phyloP scores from a whole-genome alignment of 2,888 invertebrate species.

The Microchrysa polita region DNA sequence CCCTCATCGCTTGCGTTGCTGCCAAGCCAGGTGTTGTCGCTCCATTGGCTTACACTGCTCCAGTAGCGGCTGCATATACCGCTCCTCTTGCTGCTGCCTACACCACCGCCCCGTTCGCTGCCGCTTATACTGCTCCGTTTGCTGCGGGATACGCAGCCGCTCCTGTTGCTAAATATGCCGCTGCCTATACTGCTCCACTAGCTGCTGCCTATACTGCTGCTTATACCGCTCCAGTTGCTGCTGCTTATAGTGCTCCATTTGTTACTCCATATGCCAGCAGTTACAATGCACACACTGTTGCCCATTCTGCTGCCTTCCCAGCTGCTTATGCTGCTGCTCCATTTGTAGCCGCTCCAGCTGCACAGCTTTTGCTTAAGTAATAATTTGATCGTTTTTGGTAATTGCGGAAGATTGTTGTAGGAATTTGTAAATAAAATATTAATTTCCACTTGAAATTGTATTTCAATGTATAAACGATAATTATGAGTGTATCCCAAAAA shows the following conservation, averaged over 20 bases:
- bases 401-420: not conserved
- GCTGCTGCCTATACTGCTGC: conserved; percentile 6
- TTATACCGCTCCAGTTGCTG: not conserved
- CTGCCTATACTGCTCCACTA: not conserved
- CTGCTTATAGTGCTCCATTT: not conserved
- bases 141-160: conserved; percentile 7
- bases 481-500: no score
- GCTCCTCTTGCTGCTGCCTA: conserved; percentile 13
- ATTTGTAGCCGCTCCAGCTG: conserved; percentile 8
- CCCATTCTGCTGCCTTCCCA: no score
- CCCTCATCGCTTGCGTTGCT: conserved; percentile 22
- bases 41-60: conserved; percentile 22
- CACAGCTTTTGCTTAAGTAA: conserved; percentile 11
- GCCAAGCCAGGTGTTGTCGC: conserved; percentile 13
- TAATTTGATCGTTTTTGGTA: not conserved
- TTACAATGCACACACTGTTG: conserved; percentile 1
- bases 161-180: no score
- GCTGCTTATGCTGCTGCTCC: conserved; percentile 3
- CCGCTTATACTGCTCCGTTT: conserved; percentile 16
- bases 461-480: no score
- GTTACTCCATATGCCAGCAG: not conserved
- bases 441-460: no score
- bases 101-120: conserved; percentile 12
- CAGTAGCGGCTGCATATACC: conserved; percentile 5
- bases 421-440: not conserved